phyloP scores from a whole-genome alignment of 2,113 vertebrate species.

The Indri indri region DNA sequence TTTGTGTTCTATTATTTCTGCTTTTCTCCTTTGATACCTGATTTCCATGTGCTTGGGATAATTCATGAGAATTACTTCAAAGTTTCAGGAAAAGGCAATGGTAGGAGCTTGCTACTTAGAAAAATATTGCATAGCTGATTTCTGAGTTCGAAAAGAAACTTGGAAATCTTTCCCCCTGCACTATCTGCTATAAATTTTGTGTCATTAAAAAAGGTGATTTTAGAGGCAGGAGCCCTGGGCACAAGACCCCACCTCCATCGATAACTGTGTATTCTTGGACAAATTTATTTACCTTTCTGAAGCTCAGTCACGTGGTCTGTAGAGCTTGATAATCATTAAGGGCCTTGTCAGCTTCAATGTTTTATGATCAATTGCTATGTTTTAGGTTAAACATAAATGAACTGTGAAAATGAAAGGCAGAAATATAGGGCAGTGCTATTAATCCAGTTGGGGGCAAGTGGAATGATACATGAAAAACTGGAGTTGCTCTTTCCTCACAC shows the following conservation, averaged over 20 bases:
- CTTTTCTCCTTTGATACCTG: conserved; percentile 59
- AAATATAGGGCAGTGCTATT: background rate
- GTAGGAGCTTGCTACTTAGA: background rate
- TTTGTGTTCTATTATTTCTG: conserved; percentile 58
- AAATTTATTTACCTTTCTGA: background rate
- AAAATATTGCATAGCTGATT: conserved; percentile 11
- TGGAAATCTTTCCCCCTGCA: background rate
- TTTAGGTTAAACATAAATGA: background rate
- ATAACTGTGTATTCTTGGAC: background rate
- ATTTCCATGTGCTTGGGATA: conserved; percentile 63
- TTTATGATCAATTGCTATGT: background rate
- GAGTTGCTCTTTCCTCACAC: background rate
- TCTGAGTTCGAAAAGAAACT: conserved; percentile 37
- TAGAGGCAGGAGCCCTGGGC: background rate
- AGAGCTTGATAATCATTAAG: background rate
- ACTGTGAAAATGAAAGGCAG: background rate
- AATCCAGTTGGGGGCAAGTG: background rate
- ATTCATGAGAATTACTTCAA: conserved; percentile 68
- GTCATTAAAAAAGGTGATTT: background rate
- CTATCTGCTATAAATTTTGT: background rate
- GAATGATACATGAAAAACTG: background rate
- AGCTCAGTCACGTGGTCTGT: background rate
- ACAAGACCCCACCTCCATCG: background rate
- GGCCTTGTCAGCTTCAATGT: background rate
- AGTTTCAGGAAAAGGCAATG: conserved; percentile 45